Conservation (phyloP, 2,113 vertebrate genomes). For the Cynocephalus volans region DNA sequence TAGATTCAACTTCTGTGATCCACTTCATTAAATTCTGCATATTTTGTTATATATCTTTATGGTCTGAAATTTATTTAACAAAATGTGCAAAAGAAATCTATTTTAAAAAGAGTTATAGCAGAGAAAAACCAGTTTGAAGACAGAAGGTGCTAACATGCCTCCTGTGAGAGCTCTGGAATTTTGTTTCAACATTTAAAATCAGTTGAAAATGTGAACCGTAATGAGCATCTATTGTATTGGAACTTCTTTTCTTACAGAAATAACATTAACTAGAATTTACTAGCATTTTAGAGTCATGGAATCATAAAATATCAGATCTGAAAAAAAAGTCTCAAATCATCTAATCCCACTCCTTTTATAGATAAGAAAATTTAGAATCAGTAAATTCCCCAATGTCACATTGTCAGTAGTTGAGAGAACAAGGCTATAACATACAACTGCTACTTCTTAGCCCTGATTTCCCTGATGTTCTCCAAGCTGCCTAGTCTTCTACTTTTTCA, state of each 20-base stretch:
- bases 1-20: neutral
- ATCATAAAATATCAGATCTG: neutral
- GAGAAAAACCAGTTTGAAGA: slow-evolving; percentile 11
- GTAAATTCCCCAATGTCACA: neutral
- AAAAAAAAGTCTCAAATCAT: neutral
- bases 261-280: neutral
- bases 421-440: fast-evolving
- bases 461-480: neutral
- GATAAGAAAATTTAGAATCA: neutral
- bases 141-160: neutral
- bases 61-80: slow-evolving; percentile 51
- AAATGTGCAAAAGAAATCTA: slow-evolving; percentile 44
- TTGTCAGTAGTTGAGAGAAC: neutral
- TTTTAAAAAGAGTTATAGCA: slow-evolving; percentile 59
- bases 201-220: slow-evolving; percentile 13
- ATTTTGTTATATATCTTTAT: neutral
- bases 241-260: neutral
- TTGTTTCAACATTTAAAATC: slow-evolving; percentile 14
- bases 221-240: neutral
- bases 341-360: neutral
- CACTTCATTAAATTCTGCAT: neutral
- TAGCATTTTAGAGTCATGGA: slow-evolving; percentile 4
- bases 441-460: neutral
- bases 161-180: slow-evolving; percentile 4
- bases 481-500: neutral